Base-by-base conservation (phyloP, 2,113 vertebrate genomes). In the Sander lucioperca region DNA sequence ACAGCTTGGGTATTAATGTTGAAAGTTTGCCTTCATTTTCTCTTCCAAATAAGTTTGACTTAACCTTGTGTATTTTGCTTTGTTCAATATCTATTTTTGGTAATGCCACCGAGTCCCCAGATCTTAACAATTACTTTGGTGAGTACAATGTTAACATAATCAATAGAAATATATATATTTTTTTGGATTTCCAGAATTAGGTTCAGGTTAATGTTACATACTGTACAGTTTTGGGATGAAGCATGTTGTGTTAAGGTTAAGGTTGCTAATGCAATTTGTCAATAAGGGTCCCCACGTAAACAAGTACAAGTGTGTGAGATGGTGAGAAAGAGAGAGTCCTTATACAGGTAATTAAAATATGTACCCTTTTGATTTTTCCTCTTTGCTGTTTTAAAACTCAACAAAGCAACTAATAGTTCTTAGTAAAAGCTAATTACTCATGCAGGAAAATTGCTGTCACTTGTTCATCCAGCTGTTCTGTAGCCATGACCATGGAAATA, bases 401-500 rank as follows among this genome's bases (percentile, higher is more conserved):
- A 9, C 30, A 58, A 69, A 63, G 10, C 56, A 53, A 30, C 13
- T 19, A 50, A 25, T 48, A n/a, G 25, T 3, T 58, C 2, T 39
- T 19, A 23, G 19, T 33, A 33, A 71, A 69, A 18, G 1, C 10
- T 14, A 7, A 25, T 53, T 30, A 61, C 56, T 68, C n/a, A 12
- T 54, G 30, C 33, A 82, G 64, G 23, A 18, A 74, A 69, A 12
- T 11, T 45, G 27, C 53, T 14, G 51, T 51, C 62, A 64, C 13
- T 53, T 78, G 48, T 76, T 83, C 19, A 39, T 77, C 45, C 54
- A 82, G 61, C 71, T n/a, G 62, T 83, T 78, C 39, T 75, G 64
- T 18, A 33, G 30, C 30, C 30, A 57, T 27, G 27, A 3, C 16
- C 36, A 66, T 58, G 23, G 45, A 13, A 25, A 54, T 30, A 25